Evolutionary conservation across 2,797 vertebrate genomes (phyloP).

Genomic region (Alectoris magna): DNA sequence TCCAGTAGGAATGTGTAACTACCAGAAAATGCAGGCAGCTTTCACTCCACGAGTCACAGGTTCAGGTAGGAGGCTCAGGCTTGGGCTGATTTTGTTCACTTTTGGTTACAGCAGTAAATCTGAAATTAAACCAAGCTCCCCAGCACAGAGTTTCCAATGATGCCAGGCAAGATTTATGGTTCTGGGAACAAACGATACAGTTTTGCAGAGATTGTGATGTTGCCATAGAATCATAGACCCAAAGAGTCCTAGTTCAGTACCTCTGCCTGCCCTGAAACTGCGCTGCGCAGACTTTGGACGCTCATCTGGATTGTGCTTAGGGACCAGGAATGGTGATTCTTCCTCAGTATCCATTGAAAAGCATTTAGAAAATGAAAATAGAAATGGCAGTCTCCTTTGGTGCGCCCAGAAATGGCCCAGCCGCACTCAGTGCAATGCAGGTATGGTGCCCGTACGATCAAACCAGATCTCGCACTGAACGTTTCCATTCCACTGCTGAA

Average conservation of each 20-base stretch:
- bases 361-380: not conserved
- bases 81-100: constrained; percentile 34
- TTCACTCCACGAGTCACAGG: constrained; percentile 44
- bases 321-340: not conserved
- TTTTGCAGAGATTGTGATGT: constrained; percentile 65
- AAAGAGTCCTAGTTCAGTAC: not conserved
- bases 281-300: not conserved
- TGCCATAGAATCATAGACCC: constrained; percentile 63
- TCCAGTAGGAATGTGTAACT: constrained; percentile 60
- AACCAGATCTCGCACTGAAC: not conserved
- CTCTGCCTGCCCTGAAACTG: not conserved
- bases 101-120: constrained; percentile 66
- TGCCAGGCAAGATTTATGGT: constrained; percentile 59
- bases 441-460: not conserved
- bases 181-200: constrained; percentile 69
- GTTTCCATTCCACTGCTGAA: constrained; percentile 2
- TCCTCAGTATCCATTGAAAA: not conserved
- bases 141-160: constrained; percentile 45
- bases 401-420: not conserved
- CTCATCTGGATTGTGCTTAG: not conserved
- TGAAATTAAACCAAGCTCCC: constrained; percentile 51
- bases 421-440: not conserved
- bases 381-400: not conserved
- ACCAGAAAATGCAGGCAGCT: constrained; percentile 36
- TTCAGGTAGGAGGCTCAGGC: constrained; percentile 54